phyloP scores from a whole-genome alignment of 2,888 invertebrate species.

The Aphodius granarius region DNA sequence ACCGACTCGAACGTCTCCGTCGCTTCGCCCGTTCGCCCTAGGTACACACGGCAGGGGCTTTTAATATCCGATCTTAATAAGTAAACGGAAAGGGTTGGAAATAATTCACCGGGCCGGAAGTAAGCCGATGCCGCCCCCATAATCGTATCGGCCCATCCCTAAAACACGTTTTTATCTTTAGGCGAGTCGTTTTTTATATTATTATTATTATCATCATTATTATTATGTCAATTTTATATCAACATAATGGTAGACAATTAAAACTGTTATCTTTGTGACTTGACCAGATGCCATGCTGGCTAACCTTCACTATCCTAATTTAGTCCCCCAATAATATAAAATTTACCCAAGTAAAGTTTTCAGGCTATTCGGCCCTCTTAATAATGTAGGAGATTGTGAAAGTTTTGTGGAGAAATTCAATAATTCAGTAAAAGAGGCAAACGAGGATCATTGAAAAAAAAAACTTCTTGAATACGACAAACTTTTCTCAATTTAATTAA shows the following conservation, averaged over 20 bases:
- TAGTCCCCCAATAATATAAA: neutral
- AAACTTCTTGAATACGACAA: neutral
- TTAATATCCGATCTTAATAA: neutral
- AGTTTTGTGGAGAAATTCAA: neutral
- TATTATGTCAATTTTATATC: too few relatives aligned
- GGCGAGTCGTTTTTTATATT: neutral
- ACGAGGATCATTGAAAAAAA: neutral
- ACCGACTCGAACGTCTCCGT: neutral
- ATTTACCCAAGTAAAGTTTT: neutral
- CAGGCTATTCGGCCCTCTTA: neutral
- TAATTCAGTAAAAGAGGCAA: neutral
- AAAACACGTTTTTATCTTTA: neutral
- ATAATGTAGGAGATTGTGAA: neutral
- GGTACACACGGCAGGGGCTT: neutral
- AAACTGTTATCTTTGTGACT: too few relatives aligned
- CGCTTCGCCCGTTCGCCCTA: neutral
- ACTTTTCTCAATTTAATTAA: neutral
- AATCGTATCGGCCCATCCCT: neutral
- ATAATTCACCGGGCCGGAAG: neutral
- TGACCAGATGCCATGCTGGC: too few relatives aligned
- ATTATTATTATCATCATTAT: too few relatives aligned
- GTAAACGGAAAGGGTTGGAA: neutral
- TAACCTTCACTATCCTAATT: too few relatives aligned
- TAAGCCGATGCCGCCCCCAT: neutral
- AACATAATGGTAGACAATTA: too few relatives aligned